These are phyloP conservation scores for Rhorus exstirpatorius DNA, from an alignment of 2,888 invertebrate species.

Conservation along the genomic window DNA sequence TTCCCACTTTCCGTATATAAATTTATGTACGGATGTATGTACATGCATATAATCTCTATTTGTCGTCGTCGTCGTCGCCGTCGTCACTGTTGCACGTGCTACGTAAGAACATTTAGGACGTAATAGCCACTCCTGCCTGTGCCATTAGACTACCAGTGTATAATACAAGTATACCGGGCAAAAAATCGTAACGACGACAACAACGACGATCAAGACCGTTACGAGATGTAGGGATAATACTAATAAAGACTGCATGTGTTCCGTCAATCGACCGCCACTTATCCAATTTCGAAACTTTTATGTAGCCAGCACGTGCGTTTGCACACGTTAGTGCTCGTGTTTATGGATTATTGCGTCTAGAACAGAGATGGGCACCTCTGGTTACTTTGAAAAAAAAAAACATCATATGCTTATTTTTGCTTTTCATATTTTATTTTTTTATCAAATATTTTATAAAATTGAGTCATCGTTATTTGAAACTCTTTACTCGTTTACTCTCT, in stretches of 20 bases:
- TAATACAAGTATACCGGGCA: not conserved
- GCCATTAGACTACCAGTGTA: slow-evolving; percentile 14
- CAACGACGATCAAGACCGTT: slow-evolving; percentile 21
- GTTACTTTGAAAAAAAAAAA: too few relatives aligned
- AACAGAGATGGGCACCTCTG: too few relatives aligned
- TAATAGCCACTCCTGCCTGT: slow-evolving; percentile 41
- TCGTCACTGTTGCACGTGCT: slow-evolving; percentile 40
- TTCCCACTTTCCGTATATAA: slow-evolving; percentile 22
- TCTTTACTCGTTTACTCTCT: too few relatives aligned
- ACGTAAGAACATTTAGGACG: slow-evolving; percentile 44
- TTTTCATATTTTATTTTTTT: too few relatives aligned
- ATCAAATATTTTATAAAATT: too few relatives aligned
- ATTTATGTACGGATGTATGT: not conserved
- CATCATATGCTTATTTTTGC: too few relatives aligned
- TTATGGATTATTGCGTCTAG: too few relatives aligned
- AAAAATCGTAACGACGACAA: slow-evolving; percentile 45
- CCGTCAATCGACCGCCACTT: slow-evolving; percentile 51
- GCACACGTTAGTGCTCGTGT: not conserved
- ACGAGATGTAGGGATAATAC: slow-evolving; percentile 27
- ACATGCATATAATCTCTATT: not conserved
- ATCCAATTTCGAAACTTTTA: slow-evolving; percentile 53
- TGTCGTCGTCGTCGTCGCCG: not conserved
- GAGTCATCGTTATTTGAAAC: too few relatives aligned
- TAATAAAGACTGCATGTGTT: slow-evolving; percentile 27
- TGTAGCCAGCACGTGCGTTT: slow-evolving; percentile 40